phyloP scores from a whole-genome alignment of 2,113 vertebrate genomes.

The Neomonachus schauinslandi region DNA sequence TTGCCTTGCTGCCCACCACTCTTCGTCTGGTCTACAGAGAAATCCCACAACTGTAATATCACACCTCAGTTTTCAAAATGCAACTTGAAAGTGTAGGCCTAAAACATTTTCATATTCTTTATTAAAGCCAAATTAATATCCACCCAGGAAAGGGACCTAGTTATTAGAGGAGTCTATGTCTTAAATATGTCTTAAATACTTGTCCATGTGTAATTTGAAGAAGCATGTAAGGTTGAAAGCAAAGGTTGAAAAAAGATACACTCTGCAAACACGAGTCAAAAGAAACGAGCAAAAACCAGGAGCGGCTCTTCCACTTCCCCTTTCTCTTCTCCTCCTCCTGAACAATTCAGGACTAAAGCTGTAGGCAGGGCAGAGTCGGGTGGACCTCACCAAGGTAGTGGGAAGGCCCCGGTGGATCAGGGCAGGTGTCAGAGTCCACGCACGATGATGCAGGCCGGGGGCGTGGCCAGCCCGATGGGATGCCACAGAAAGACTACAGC shows the following conservation, averaged over 20 bases:
- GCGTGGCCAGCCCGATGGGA: background rate
- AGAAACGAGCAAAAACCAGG: background rate
- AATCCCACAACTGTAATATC: background rate
- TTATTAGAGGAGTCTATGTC: background rate
- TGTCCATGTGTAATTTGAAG: background rate
- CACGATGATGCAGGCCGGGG: rapidly evolving
- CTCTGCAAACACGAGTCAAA: background rate
- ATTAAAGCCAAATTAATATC: background rate
- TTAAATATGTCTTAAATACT: background rate
- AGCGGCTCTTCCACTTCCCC: background rate
- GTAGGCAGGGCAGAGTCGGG: background rate
- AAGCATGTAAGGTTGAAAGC: background rate
- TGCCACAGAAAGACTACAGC: background rate
- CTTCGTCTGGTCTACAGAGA: no score
- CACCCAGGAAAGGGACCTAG: background rate
- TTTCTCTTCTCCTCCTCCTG: background rate
- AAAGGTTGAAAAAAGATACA: background rate
- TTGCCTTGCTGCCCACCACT: no score
- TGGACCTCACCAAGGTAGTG: rapidly evolving
- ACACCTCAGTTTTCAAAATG: background rate
- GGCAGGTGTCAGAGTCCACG: background rate
- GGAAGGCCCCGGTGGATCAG: background rate
- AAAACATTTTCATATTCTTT: background rate
- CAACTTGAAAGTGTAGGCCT: background rate
- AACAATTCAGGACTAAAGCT: background rate